Evolutionary conservation across 2,888 invertebrate genomes (phyloP), one percentile per base, ranked within the genome.

Genomic region (Agrilus cyanescens): DNA sequence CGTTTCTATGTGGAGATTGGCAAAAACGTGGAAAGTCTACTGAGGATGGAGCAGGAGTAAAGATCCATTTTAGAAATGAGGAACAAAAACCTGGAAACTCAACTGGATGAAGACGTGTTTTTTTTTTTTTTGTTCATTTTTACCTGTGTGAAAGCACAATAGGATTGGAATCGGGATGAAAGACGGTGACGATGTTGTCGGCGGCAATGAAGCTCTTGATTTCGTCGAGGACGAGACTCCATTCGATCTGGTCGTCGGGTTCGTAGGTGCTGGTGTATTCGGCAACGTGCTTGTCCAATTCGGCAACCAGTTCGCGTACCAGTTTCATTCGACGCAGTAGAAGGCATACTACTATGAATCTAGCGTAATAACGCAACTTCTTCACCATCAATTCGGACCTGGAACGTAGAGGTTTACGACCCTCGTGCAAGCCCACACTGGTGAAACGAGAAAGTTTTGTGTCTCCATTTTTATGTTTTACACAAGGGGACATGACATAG

Each of bases 211-310:
- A 96, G 42, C 88, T 85, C 67, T 89, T 88, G 48, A 95, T 91
- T 72, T 96, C 95, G 56, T 90, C 88, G 48, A 95, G 74, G 2
- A 96, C 94, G 48, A 93, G 72, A 38, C 85, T 85, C 96, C 96
- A 96, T 68, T 96, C 95, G 56, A 90, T 74, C 64, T 91, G 89
- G 67, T 96, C 95, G 56, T 94, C 94, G n/a, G 95, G 94, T 63
- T 94, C 90, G 68, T 95, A 96, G 13, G 90, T 87, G 62, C 83
- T 83, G 35, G 90, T 91, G 69, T 96, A 96, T 66, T 95, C 94
- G 60, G 88, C 83, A 57, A 96, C 91, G 69, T 94, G 93, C 61
- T 85, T 82, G 58, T 93, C 88, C 57, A 96, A 71, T 69, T 96
- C 96, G 67, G 85, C 78, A 41, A 93, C 85, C 51, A 96, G 72